Evolutionary conservation across 2,113 vertebrate species (phyloP), one percentile per base, ranked within the genome.

Genomic region (Geococcyx californianus): DNA sequence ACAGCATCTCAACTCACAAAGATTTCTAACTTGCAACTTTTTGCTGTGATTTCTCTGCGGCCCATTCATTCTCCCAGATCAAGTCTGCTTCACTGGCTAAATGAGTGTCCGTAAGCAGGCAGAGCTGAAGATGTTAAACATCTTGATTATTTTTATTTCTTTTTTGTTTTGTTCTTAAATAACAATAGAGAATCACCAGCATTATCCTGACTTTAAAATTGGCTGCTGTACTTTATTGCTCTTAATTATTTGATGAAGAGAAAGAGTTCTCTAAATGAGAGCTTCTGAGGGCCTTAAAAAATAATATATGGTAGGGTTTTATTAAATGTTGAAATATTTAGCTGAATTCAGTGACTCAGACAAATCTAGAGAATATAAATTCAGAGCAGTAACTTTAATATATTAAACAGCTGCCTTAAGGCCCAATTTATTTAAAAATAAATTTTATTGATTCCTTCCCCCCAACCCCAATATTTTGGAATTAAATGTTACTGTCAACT

Each of bases 281-380:
- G 49, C 31, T 66, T 49, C 44, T 8, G 19, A 84, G 47, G 84
- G 62, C 40, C 51, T 83, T 84, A 75, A 74, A 62, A 91, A 79
- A 80, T 74, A 92, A 66, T 89, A 76, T 69, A 92, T 26, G 23
- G 60, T 36, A 84, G 42, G 56, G 56, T 69, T 95, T 85, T 87
- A 93, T 93, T 91, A 95, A 92, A 83, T 45, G 63, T 51, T 94
- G 93, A 96, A 97, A 96, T 93, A 94, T 86, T 95, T 93, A 94
- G 72, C 70, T 86, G 64, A 90, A 93, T 94, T 93, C 90, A 88
- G 67, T 75, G 76, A 89, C 84, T 85, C 83, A 51, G 85, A 93
- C 74, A 94, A 94, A 95, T 72, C 54, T 62, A 69, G 38, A 84
- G 66, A 62, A 49, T 89, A 92, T 85, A 67, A 92, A 94, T 86